Evolutionary conservation across 2,888 invertebrate genomes (phyloP).

Genomic region (Scaptomyza tumidula): DNA sequence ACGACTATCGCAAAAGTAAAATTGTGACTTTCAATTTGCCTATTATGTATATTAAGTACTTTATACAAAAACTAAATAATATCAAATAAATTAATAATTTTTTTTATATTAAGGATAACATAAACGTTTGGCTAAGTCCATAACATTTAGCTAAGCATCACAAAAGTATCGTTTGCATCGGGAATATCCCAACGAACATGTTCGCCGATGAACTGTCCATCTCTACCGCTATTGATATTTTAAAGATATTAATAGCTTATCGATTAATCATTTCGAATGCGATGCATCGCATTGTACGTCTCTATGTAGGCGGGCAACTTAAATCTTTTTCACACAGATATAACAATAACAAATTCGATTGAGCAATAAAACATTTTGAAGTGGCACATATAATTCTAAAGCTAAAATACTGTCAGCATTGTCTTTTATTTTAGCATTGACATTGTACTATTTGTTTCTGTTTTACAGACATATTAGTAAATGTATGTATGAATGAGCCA

Average conservation of each 20-base stretch:
- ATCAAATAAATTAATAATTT: too few species aligned
- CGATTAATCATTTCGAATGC: background rate
- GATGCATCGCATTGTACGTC: background rate
- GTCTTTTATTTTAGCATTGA: too few species aligned
- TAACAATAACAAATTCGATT: too few species aligned
- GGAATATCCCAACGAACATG: background rate
- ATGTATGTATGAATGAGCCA: background rate
- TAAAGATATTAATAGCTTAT: background rate
- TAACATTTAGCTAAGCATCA: background rate
- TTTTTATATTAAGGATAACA: too few species aligned
- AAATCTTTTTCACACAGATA: background rate
- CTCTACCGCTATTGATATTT: background rate
- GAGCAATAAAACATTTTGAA: too few species aligned
- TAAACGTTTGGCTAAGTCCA: too few species aligned
- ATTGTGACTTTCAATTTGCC: background rate
- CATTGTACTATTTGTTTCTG: background rate
- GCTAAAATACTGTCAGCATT: too few species aligned
- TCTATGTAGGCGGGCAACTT: background rate
- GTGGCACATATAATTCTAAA: too few species aligned
- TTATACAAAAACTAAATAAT: too few species aligned
- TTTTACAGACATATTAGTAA: background rate
- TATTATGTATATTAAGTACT: background rate
- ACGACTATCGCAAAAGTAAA: slow-evolving; percentile 1
- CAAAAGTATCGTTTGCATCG: background rate
- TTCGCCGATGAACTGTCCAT: background rate